phyloP scores from a whole-genome alignment of 1,140 invertebrate species.

The Helicoverpa zea region DNA sequence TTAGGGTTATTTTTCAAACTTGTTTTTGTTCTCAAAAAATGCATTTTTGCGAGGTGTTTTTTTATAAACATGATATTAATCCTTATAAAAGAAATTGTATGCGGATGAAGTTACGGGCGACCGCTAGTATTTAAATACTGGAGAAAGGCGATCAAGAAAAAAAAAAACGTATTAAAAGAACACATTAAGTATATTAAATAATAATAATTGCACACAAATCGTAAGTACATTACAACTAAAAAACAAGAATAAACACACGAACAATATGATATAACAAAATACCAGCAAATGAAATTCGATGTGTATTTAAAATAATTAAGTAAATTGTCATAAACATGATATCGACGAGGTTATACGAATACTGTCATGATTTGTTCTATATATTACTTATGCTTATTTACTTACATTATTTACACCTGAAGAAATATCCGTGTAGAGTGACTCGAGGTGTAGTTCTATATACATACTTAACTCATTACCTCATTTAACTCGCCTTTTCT shows the following conservation, averaged over 20 bases:
- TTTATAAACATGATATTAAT: no score
- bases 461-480: no score
- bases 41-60: no score
- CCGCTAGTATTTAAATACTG: no score
- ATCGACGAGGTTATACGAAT: slow-evolving; percentile 52
- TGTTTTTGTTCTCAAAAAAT: no score
- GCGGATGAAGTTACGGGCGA: no score
- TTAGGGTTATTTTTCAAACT: no score
- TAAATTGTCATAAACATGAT: slow-evolving; percentile 1
- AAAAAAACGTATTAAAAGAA: slow-evolving; percentile 18
- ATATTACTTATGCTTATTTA: slow-evolving; percentile 5
- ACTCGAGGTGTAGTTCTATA: no score
- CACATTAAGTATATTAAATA: slow-evolving; percentile 46
- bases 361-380: slow-evolving; percentile 72
- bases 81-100: no score
- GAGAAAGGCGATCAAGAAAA: slow-evolving; percentile 17
- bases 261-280: slow-evolving; percentile 39
- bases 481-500: no score
- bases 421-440: neutral
- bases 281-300: slow-evolving; percentile 60
- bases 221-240: slow-evolving; percentile 46
- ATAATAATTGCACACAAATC: slow-evolving; percentile 50
- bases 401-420: neutral
- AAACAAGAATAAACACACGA: slow-evolving; percentile 46
- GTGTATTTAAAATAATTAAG: slow-evolving; percentile 50